These are phyloP conservation scores for Didymodactylos carnosus DNA, from an alignment of 2,888 invertebrate species.

Conservation along the genomic window DNA sequence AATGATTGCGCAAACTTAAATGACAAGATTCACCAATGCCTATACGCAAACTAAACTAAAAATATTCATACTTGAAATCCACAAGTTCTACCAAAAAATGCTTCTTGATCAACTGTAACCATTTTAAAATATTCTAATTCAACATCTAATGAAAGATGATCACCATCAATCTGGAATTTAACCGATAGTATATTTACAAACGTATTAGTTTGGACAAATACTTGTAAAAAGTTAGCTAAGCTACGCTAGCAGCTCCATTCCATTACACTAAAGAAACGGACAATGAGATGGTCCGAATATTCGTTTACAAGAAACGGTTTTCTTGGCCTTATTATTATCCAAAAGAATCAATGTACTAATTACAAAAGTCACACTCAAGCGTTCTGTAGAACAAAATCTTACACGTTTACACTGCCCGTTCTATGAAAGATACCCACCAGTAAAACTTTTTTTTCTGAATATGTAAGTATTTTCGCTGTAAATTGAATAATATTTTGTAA, in stretches of 20 bases:
- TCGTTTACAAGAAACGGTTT: no score
- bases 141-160: background rate
- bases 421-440: no score
- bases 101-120: slow-evolving; percentile 48
- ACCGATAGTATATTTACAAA: no score
- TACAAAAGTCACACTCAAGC: no score
- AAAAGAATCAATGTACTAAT: no score
- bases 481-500: background rate
- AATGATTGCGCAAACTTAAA: background rate
- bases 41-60: background rate
- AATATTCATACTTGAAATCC: slow-evolving; percentile 53
- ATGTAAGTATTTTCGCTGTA: background rate
- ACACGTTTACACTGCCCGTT: no score
- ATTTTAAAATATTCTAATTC: background rate
- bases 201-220: no score
- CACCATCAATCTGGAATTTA: background rate
- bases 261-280: no score
- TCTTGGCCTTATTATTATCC: no score
- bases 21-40: no score
- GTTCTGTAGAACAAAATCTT: no score
- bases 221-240: background rate
- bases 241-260: background rate
- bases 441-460: background rate
- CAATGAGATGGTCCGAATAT: no score
- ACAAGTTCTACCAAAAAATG: slow-evolving; percentile 78